phyloP scores from a whole-genome alignment of 2,113 vertebrate genomes.

The Gracilinanus agilis region DNA sequence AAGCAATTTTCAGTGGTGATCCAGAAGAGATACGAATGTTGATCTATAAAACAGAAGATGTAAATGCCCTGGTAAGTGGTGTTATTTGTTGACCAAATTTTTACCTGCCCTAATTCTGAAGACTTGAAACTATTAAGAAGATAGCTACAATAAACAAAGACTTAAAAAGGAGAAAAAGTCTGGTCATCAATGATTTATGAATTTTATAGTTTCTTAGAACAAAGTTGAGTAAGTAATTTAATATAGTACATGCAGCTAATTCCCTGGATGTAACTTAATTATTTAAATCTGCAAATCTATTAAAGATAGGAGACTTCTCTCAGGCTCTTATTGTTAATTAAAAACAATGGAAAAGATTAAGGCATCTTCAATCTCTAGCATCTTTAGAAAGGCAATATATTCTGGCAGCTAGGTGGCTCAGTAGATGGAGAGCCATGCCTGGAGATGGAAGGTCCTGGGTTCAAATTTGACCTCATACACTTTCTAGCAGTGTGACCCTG shows the following conservation, averaged over 20 bases:
- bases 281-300: conserved; percentile 51
- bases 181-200: conserved; percentile 47
- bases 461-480: neutral
- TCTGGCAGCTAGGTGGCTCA: neutral
- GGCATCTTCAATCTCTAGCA: conserved; percentile 17
- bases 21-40: conserved; percentile 96
- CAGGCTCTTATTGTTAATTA: conserved; percentile 55
- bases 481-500: neutral
- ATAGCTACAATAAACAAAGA: accelerated
- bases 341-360: conserved; percentile 57
- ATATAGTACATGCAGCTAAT: conserved; percentile 52
- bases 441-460: neutral
- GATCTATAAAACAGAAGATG: conserved; percentile 98
- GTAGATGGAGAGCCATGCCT: too few relatives aligned
- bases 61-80: conserved; percentile 94
- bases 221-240: conserved; percentile 52
- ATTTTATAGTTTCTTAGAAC: conserved; percentile 52
- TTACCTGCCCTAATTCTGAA: neutral
- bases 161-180: conserved; percentile 25
- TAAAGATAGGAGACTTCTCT: conserved; percentile 52
- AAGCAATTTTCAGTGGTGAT: conserved; percentile 97
- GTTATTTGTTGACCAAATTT: neutral
- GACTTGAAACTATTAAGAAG: conserved; percentile 4
- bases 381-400: neutral
- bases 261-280: conserved; percentile 59